phyloP scores from a whole-genome alignment of 2,888 invertebrate species.

The Chymomyza amoena region DNA sequence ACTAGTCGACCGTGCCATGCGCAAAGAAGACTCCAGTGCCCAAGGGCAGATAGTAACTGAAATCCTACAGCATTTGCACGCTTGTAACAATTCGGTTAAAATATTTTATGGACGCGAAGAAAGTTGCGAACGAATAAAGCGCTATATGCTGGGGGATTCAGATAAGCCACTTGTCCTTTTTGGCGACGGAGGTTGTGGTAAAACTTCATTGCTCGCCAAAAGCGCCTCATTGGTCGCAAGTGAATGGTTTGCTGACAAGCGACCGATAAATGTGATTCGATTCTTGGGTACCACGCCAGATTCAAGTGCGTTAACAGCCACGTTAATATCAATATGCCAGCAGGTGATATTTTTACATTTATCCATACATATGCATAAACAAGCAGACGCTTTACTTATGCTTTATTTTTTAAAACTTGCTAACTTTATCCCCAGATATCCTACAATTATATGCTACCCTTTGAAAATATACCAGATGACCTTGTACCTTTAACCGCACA shows the following conservation, averaged over 20 bases:
- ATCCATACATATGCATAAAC: not conserved
- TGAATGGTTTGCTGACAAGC: conserved; percentile 86
- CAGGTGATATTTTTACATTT: conserved; percentile 82
- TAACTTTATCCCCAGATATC: conserved; percentile 83
- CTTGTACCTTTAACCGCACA: conserved; percentile 96
- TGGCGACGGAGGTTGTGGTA: conserved; percentile 98
- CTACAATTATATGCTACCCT: conserved; percentile 93
- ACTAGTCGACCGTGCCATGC: conserved; percentile 95
- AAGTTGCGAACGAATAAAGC: conserved; percentile 87
- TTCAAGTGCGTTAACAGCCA: conserved; percentile 95
- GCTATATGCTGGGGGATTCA: conserved; percentile 90
- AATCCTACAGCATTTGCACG: conserved; percentile 95
- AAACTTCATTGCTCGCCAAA: conserved; percentile 96
- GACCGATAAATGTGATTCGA: conserved; percentile 92
- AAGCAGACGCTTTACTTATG: conserved; percentile 2
- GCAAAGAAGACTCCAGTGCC: conserved; percentile 95
- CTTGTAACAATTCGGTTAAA: conserved; percentile 95
- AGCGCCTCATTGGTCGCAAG: conserved; percentile 89
- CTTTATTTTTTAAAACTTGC: not conserved
- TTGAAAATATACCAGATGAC: conserved; percentile 97
- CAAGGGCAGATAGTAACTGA: conserved; percentile 96
- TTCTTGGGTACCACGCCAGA: conserved; percentile 98
- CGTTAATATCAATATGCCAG: conserved; percentile 96
- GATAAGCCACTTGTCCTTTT: conserved; percentile 94
- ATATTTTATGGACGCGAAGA: conserved; percentile 96